Evolutionary conservation across 2,888 invertebrate genomes (phyloP), one percentile per base, ranked within the genome.

Genomic region (Podabrus alpinus): DNA sequence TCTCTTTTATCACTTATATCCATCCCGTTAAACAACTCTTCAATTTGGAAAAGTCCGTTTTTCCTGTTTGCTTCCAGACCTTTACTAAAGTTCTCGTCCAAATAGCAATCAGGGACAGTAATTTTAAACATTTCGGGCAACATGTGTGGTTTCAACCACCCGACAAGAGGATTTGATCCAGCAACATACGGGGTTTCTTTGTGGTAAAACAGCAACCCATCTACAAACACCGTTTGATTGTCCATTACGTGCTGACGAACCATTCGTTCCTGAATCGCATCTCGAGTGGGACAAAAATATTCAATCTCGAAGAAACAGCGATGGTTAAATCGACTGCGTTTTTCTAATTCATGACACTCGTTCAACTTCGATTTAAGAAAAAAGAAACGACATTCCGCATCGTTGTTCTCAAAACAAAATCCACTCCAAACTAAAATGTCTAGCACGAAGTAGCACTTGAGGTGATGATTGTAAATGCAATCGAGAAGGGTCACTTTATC

Each of bases 201-300:
- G 87, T 98, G 97, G 87, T 95, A 99, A 88, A 99, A 98, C 71
- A 98, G 88, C 59, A 97, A 85, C 0, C 99, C 99, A 86, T 98
- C 98, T 71, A 97, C 85, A 68, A 86, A 79, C 0, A 92, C 89
- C 10, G 76, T 76, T 74, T 88, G 84, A 0, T 88, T 84, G 80
- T 81, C 85, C 82, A 71, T 80, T 80, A 61, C 82, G 66, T 88
- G 85, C 2, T 80, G 75, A 76, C 83, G 84, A 69, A 88, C 88
- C 69, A 91, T 82, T 64, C 86, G 85, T 4, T 83, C 80, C 74
- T 88, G 85, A 76, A 93, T 89, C 71, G 88, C 85, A 76, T 88
- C 83, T 59, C 79, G 81, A 71, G 86, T 82, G 77, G 92, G 91
- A 5, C 87, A 83, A 59, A 88, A 83, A 83, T 87, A 89, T 1